A percentile compares a stretch with the other conserved stretches of the same genome.
Evolutionary conservation across 37 sponge, comb jelly and placozoan species (phyloP).

Genomic region (Agelas oroides): DNA sequence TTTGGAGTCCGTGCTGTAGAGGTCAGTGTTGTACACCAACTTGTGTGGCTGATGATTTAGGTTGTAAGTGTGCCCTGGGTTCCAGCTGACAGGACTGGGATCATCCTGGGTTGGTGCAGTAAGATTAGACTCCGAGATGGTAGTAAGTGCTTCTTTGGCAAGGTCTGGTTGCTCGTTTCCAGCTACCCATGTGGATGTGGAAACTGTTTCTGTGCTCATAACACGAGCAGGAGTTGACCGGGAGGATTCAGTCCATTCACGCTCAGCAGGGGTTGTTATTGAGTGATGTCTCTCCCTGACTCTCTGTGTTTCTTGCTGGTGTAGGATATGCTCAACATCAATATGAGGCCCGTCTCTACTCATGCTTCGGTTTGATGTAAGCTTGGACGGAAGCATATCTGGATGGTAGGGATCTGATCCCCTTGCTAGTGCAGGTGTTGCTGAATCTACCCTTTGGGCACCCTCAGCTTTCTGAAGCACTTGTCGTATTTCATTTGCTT

Average conservation of each 20-base stretch:
- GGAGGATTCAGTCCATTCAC: not conserved
- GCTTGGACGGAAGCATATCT: conserved; percentile 1
- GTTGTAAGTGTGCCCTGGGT: not conserved
- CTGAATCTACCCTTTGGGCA: not conserved
- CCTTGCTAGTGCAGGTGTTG: not conserved
- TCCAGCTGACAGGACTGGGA: not conserved
- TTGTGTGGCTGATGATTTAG: not conserved
- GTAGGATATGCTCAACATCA: not conserved
- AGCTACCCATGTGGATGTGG: not conserved
- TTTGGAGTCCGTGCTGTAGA: no score
- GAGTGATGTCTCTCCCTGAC: no score
- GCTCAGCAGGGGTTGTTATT: not conserved
- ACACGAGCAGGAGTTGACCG: not conserved
- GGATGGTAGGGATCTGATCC: not conserved
- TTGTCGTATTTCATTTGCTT: conserved; percentile 30
- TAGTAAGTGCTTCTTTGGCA: not conserved
- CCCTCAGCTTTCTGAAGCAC: conserved; percentile 2
- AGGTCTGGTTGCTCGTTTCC: conserved; percentile 6
- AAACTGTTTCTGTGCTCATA: conserved; percentile 32
- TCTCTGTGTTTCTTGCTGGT: no score
- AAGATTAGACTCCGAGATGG: conserved; percentile 18
- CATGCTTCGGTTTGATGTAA: not conserved
- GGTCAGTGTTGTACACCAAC: no score
- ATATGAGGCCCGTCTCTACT: not conserved
- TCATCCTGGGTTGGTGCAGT: conserved; percentile 37